phyloP scores from a whole-genome alignment of 2,888 invertebrate genomes.

The Agriopis aurantiaria region DNA sequence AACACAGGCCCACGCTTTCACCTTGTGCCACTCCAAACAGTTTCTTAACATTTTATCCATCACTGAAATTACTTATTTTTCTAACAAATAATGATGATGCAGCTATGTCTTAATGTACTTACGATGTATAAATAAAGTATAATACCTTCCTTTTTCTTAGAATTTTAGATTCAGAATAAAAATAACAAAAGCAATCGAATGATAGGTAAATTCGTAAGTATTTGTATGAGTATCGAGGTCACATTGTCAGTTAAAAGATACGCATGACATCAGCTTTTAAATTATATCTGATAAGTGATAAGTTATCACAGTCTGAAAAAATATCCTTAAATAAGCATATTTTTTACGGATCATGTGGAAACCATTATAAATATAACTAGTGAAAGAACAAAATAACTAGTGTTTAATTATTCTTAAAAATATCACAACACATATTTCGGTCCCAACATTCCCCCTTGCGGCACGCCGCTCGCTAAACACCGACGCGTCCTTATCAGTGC shows the following conservation, averaged over 20 bases:
- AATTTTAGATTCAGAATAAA: slow-evolving; percentile 4
- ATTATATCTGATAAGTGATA: slow-evolving; percentile 17
- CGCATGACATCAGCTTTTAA: slow-evolving; percentile 28
- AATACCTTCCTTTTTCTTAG: neutral
- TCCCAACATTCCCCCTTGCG: slow-evolving; percentile 51
- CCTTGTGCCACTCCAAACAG: too few species aligned
- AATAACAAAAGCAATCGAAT: neutral
- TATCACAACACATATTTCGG: slow-evolving; percentile 11
- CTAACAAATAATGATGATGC: too few species aligned
- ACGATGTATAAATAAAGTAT: neutral
- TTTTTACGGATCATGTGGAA: neutral
- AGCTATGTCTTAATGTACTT: neutral
- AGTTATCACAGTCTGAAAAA: slow-evolving; percentile 5
- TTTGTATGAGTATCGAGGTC: slow-evolving; percentile 12
- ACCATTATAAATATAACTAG: neutral
- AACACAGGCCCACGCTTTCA: neutral
- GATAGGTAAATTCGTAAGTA: neutral
- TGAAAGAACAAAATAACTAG: neutral
- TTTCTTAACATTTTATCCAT: too few species aligned
- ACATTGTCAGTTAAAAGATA: slow-evolving; percentile 19
- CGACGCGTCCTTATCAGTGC: slow-evolving; percentile 52
- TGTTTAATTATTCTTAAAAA: neutral
- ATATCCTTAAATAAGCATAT: neutral
- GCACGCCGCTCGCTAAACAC: slow-evolving; percentile 50
- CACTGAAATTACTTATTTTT: too few species aligned